Evolutionary conservation across 2,888 invertebrate species (phyloP), one percentile per base, ranked within the genome.

Genomic region (Acleris sparsana): DNA sequence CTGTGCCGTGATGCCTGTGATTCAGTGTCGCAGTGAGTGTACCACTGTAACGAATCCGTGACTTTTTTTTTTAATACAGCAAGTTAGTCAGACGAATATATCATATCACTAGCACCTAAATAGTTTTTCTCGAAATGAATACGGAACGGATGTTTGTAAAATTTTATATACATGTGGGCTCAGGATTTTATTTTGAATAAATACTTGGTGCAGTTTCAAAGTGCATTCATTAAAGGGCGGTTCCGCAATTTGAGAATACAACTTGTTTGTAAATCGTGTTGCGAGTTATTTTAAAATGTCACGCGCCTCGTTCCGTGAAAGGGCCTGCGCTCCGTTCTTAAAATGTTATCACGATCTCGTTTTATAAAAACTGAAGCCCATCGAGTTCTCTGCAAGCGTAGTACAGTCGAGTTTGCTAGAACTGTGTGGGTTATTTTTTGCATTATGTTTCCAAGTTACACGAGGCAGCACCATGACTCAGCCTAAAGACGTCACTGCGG

Each of bases 331-430:
- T 78, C 77, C 72, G 72, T 79, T 79, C 78, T 77, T 77, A 80
- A 85, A 88, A 89, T 86, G 83, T 82, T 86, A 84, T 85, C 85
- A 86, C 83, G 86, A 85, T 87, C 78, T 80, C 76, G 76, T 81
- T 84, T 81, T 75, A 78, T 80, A 80, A 84, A 82, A 84, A 83
- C 72, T 75, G 59, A 66, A 70, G 63, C 63, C 67, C 66, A 62
- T 67, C 68, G 39, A 68, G 64, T 56, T 57, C 67, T 67, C 69
- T 71, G 69, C 60, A 68, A 61, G 62, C 58, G 62, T 20, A 68
- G 60, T 49, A 63, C 62, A 58, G 56, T 57, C 61, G 71, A 46
- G n/a, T 46, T 46, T n/a, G 7, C 9, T 33, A 33, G 33, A 33
- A 33, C n/a, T 16, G 46, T 16, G 46, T 46, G 46, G 46, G 17